phyloP scores from a whole-genome alignment of 2,797 vertebrate species.

The Gorsachius magnificus region DNA sequence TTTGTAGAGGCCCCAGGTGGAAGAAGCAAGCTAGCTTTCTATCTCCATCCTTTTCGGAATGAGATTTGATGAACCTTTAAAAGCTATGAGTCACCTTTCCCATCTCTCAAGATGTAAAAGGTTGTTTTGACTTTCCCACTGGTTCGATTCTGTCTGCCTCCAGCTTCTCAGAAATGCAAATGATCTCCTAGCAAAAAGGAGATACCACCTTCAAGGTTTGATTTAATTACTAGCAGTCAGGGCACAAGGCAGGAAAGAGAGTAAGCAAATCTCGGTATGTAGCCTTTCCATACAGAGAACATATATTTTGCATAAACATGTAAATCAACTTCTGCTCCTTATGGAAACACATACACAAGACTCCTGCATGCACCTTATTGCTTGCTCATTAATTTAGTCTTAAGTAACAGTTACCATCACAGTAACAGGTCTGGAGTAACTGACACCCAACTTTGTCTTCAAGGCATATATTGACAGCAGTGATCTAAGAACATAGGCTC shows the following conservation, averaged over 20 bases:
- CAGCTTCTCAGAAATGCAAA: not conserved
- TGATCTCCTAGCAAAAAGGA: not conserved
- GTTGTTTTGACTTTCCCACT: not conserved
- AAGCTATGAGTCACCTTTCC: not conserved
- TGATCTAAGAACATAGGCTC: not conserved
- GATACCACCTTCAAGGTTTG: not conserved
- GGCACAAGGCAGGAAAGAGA: not conserved
- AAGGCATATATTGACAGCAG: not conserved
- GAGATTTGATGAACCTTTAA: not conserved
- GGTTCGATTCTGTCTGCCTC: not conserved
- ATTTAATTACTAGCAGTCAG: not conserved
- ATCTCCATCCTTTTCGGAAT: not conserved
- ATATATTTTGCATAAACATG: not conserved
- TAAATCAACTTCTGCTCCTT: not conserved
- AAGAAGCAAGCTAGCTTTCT: not conserved
- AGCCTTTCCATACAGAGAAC: not conserved
- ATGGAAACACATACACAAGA: not conserved
- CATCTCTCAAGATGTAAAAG: not conserved
- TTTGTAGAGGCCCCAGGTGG: not conserved
- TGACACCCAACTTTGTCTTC: not conserved
- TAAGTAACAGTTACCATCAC: not conserved
- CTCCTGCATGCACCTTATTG: not conserved
- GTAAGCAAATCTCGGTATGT: not conserved
- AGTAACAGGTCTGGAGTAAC: not conserved
- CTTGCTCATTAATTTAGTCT: not conserved